Evolutionary conservation across 2,797 vertebrate species (phyloP), one percentile per base, ranked within the genome.

Genomic region (Simalia tracyae): DNA sequence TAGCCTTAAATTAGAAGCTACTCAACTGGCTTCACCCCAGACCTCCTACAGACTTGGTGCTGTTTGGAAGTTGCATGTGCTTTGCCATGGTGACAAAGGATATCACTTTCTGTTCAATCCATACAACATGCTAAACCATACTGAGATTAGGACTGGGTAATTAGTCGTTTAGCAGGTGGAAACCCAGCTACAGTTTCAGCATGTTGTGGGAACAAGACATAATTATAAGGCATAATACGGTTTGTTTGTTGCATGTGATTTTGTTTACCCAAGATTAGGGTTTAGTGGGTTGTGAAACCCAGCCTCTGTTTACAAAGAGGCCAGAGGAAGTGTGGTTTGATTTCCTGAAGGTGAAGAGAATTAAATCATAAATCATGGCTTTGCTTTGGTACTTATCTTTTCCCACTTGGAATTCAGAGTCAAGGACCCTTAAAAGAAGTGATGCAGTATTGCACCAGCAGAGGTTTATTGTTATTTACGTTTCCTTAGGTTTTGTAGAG

Each of bases 41-140:
- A 88, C 92, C 93, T 93, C 94, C 94, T 88, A 85, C 54, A 72
- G 89, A 91, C 94, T 92, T 90, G 92, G 9, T 28, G 36, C 26
- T 91, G 93, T 95, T 95, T 94, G 92, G 28, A 89, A 64, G 60
- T 90, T 93, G 91, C 88, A 46, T 93, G 81, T 93, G 90, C 94
- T 95, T 95, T 90, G 90, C 95, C 95, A 94, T 96, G 94, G 91
- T 93, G 95, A 91, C 94, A 61, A 84, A 94, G 93, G 90, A 31
- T 28, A 42, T 76, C 31, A 19, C 17, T 76, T 76, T 76, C 68
- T 76, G 19, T 31, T 31, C 66, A 68, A 31, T 31, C n/a, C n/a
- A 17, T 68, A 68, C 66, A 31, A 68, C 14, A 26, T 9, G 26
- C 28, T 12, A 66, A 66, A 66, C 10, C 28, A 26, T n/a, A 66